Conservation (phyloP, 2,888 invertebrate genomes). For the Thereva nobilitata region DNA sequence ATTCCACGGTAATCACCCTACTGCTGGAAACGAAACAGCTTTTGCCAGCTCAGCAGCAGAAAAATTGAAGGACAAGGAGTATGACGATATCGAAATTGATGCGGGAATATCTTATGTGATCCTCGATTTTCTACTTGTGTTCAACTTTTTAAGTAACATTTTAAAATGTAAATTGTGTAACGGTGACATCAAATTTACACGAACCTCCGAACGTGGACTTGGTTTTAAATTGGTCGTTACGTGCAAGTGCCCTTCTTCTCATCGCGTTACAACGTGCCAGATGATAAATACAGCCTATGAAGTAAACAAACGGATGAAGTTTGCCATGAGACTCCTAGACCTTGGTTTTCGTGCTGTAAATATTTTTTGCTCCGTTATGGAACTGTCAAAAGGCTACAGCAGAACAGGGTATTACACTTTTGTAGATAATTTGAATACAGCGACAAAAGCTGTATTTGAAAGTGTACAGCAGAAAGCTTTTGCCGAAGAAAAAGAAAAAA, state of each 20-base stretch:
- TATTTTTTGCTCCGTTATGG: slow-evolving; percentile 30
- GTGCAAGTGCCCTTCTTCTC: slow-evolving; percentile 14
- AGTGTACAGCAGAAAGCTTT: slow-evolving; percentile 5
- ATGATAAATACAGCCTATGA: slow-evolving; percentile 42
- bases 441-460: slow-evolving; percentile 27
- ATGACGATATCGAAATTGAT: too few relatives aligned
- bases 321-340: slow-evolving; percentile 44
- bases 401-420: neutral
- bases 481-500: slow-evolving; percentile 8
- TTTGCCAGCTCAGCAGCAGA: too few relatives aligned
- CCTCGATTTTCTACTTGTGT: too few relatives aligned
- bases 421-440: slow-evolving; percentile 1
- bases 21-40: too few relatives aligned
- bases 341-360: slow-evolving; percentile 43
- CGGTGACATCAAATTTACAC: too few relatives aligned
- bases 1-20: too few relatives aligned
- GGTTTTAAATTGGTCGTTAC: neutral
- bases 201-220: neutral
- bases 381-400: too few relatives aligned
- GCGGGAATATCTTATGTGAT: too few relatives aligned
- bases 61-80: too few relatives aligned
- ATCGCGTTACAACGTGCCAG: slow-evolving; percentile 38
- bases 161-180: too few relatives aligned
- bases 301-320: slow-evolving; percentile 43
- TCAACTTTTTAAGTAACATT: too few relatives aligned